A percentile compares a stretch with the other conserved stretches of the same genome.
These are phyloP conservation scores for Rhysida immarginata DNA, from an alignment of 1,140 invertebrate species.

Conservation along the genomic window DNA sequence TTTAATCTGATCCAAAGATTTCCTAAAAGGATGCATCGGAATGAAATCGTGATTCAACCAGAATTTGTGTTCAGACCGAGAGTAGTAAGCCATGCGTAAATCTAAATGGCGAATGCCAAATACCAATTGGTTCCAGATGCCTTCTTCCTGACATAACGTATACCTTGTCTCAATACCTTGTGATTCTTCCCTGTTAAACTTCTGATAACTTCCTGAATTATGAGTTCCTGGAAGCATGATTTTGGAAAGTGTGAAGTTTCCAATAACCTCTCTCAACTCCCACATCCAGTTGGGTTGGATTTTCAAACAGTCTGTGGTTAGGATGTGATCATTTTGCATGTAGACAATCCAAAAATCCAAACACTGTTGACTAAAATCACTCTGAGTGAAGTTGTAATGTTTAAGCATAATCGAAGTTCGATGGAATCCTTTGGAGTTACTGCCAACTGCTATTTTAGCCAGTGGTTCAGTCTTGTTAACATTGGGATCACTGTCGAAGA, in stretches of 20 bases:
- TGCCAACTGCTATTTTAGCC: slow-evolving; percentile 7
- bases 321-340: slow-evolving; percentile 15
- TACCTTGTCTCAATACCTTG: slow-evolving; percentile 33
- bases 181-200: slow-evolving; percentile 25
- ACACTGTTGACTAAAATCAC: slow-evolving; percentile 16
- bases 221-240: slow-evolving; percentile 46
- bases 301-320: slow-evolving; percentile 28
- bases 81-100: slow-evolving; percentile 5
- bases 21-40: slow-evolving; percentile 42
- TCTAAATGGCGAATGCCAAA: slow-evolving; percentile 8
- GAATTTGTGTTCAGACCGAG: slow-evolving; percentile 15
- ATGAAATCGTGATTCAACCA: slow-evolving; percentile 50
- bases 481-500: slow-evolving; percentile 15
- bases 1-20: slow-evolving; percentile 43
- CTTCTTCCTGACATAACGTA: slow-evolving; percentile 39
- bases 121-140: slow-evolving; percentile 6
- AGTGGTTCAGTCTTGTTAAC: slow-evolving; percentile 3
- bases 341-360: slow-evolving; percentile 27
- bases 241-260: slow-evolving; percentile 30
- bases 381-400: too few relatives aligned
- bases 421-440: slow-evolving; percentile 14
- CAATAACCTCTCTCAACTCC: slow-evolving; percentile 29
- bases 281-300: slow-evolving; percentile 44
- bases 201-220: slow-evolving; percentile 41
- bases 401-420: slow-evolving; percentile 13